Conservation (phyloP, 92 coral and sea anemone genomes). For the Chrysogorgia sp. region DNA sequence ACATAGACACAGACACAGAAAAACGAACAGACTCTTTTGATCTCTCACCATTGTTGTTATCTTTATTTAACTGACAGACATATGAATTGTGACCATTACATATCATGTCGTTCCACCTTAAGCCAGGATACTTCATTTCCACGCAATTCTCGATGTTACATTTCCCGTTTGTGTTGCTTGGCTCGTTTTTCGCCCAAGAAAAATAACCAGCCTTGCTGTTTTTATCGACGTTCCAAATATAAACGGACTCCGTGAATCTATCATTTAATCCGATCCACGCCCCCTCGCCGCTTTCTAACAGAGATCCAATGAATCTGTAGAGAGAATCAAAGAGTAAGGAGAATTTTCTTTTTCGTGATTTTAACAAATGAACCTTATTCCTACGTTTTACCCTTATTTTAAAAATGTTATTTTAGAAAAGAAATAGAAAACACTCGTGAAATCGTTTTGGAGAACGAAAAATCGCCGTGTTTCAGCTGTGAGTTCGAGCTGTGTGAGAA, state of each 20-base stretch:
- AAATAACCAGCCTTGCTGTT: constrained; percentile 58
- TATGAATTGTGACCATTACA: constrained; percentile 81
- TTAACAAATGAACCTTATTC: too few species aligned
- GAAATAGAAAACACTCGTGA: too few species aligned
- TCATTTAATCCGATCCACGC: constrained; percentile 95
- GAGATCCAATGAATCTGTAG: constrained; percentile 75
- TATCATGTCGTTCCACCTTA: constrained; percentile 94
- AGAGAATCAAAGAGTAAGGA: background rate
- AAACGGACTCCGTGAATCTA: constrained; percentile 72
- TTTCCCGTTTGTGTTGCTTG: constrained; percentile 69
- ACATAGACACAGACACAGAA: background rate
- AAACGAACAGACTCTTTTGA: background rate
- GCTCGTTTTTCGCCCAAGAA: constrained; percentile 79
- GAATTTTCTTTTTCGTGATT: background rate
- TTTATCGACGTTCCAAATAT: constrained; percentile 85
- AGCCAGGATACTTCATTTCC: constrained; percentile 72
- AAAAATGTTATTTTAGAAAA: too few species aligned
- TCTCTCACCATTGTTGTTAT: constrained; percentile 36
- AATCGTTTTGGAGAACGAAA: too few species aligned
- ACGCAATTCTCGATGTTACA: constrained; percentile 93
- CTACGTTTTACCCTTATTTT: background rate
- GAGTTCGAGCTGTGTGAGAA: too few species aligned
- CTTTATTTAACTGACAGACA: constrained; percentile 67
- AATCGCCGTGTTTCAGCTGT: too few species aligned
- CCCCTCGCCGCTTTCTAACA: constrained; percentile 80